Evolutionary conservation across 2,888 invertebrate species (phyloP).

Genomic region (Luperina nickerlii): DNA sequence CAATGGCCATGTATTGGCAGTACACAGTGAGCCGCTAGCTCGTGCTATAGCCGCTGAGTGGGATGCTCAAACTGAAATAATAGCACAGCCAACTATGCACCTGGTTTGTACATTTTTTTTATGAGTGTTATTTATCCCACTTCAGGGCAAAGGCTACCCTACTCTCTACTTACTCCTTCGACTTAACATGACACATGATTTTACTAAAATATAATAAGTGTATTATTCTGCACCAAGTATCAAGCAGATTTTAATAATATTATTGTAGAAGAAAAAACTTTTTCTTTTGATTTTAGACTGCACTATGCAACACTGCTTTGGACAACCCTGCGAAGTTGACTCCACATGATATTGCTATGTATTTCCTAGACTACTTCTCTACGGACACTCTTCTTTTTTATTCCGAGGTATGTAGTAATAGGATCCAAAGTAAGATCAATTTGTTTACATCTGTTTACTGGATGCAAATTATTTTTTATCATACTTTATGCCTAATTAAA

Average conservation of each 20-base stretch:
- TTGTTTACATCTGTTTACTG: not conserved
- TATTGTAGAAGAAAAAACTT: not conserved
- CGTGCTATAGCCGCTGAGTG: slow-evolving; percentile 98
- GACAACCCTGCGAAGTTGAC: slow-evolving; percentile 97
- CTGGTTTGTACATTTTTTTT: slow-evolving; percentile 90
- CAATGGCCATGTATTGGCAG: slow-evolving; percentile 93
- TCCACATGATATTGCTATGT: slow-evolving; percentile 93
- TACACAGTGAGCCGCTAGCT: slow-evolving; percentile 96
- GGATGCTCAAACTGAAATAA: slow-evolving; percentile 95
- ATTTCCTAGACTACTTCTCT: slow-evolving; percentile 94
- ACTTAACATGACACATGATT: not conserved
- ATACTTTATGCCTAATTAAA: not conserved
- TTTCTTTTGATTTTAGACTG: slow-evolving; percentile 90
- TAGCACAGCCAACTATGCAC: slow-evolving; percentile 96
- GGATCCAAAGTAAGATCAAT: not conserved
- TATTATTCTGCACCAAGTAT: not conserved
- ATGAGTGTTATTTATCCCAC: not conserved
- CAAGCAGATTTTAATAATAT: not conserved
- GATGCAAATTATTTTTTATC: not conserved
- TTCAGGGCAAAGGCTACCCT: not conserved
- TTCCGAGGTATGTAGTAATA: slow-evolving; percentile 88
- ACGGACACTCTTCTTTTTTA: slow-evolving; percentile 96
- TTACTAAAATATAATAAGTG: not conserved
- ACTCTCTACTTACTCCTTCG: not conserved
- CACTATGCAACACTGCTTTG: slow-evolving; percentile 96